Conservation (phyloP, 2,888 invertebrate genomes). For the Orthonevra nobilis region DNA sequence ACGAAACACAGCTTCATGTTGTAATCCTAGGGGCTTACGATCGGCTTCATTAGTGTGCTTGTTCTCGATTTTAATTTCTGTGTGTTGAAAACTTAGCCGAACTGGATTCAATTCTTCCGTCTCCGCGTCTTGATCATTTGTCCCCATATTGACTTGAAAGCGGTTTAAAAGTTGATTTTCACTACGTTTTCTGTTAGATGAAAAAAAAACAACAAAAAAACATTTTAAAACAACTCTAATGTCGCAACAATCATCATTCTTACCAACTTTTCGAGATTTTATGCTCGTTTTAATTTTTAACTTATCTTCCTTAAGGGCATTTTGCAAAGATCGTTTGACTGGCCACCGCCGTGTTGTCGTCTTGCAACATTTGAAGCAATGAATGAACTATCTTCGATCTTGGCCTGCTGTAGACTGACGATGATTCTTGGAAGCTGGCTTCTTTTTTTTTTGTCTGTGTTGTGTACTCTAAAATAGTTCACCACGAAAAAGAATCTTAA, state of each 20-base stretch:
- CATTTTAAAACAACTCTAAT: no score
- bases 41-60: not conserved
- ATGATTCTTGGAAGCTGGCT: conserved; percentile 1
- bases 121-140: conserved; percentile 4
- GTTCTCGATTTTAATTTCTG: conserved; percentile 6
- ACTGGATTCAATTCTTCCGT: conserved; percentile 26
- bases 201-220: no score
- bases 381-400: conserved; percentile 1
- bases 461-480: conserved; percentile 36
- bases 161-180: no score
- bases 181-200: no score
- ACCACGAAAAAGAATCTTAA: not conserved
- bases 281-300: no score
- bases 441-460: conserved; percentile 1
- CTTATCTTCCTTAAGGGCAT: conserved; percentile 1
- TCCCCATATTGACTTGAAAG: conserved; percentile 19
- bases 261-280: no score
- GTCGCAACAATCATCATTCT: no score
- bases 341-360: not conserved
- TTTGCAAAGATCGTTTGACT: not conserved
- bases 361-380: not conserved
- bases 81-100: not conserved
- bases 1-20: conserved; percentile 61
- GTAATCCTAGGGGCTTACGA: conserved; percentile 61
- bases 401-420: conserved; percentile 22